A percentile compares a stretch with the other conserved stretches of the same genome.
phyloP scores from a whole-genome alignment of 1,140 invertebrate genomes.

The Eumeta japonica region DNA sequence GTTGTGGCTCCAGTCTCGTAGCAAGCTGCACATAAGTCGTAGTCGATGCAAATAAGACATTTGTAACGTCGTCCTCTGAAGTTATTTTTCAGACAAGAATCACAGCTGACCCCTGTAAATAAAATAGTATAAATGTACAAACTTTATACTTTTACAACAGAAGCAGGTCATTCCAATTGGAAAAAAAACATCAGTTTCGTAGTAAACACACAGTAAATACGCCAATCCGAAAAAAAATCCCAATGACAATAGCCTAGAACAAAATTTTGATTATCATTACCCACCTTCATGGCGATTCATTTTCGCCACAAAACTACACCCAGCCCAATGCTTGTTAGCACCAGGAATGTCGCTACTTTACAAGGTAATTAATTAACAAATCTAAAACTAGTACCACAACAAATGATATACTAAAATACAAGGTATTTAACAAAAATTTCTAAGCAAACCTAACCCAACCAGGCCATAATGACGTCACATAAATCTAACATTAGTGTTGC shows the following conservation, averaged over 20 bases:
- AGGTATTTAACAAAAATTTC: slow-evolving; percentile 65
- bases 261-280: slow-evolving; percentile 60
- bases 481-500: too few relatives aligned
- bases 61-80: slow-evolving; percentile 96
- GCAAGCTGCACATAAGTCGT: slow-evolving; percentile 95
- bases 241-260: slow-evolving; percentile 51
- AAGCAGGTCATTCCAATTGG: slow-evolving; percentile 4
- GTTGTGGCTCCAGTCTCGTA: slow-evolving; percentile 93
- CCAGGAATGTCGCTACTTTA: slow-evolving; percentile 45
- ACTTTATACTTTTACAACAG: slow-evolving; percentile 7
- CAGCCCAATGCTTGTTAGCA: slow-evolving; percentile 47
- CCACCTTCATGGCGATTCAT: slow-evolving; percentile 83
- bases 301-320: slow-evolving; percentile 62
- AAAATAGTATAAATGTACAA: slow-evolving; percentile 17
- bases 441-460: slow-evolving; percentile 72
- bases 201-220: slow-evolving; percentile 19
- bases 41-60: slow-evolving; percentile 98
- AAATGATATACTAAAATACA: slow-evolving; percentile 64
- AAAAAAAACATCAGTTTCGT: slow-evolving; percentile 3
- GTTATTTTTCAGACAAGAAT: slow-evolving; percentile 97
- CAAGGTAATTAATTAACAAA: slow-evolving; percentile 51
- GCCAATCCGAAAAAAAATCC: slow-evolving; percentile 38
- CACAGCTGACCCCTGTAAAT: slow-evolving; percentile 92
- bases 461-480: slow-evolving; percentile 69
- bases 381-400: slow-evolving; percentile 60